Conservation (phyloP, 2,888 invertebrate genomes). For the Rotaria magnacalcarata region DNA sequence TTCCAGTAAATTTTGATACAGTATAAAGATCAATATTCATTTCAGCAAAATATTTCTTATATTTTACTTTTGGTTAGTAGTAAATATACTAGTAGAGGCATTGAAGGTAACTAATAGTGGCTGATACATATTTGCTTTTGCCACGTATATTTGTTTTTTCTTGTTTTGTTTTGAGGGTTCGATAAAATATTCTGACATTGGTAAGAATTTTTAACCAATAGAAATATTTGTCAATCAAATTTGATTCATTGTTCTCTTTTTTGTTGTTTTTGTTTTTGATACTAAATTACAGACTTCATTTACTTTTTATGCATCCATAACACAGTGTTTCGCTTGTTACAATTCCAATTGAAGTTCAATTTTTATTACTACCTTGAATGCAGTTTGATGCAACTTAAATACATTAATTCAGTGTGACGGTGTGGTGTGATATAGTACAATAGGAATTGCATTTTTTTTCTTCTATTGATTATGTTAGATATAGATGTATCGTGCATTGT, state of each 20-base stretch:
- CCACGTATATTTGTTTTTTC: too few relatives aligned
- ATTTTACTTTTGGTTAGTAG: too few relatives aligned
- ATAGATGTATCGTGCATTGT: not conserved
- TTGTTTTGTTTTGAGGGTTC: not conserved
- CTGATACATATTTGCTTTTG: too few relatives aligned
- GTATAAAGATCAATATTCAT: too few relatives aligned
- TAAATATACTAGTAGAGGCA: too few relatives aligned
- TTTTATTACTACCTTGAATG: too few relatives aligned
- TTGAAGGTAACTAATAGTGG: too few relatives aligned
- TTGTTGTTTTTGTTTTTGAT: not conserved
- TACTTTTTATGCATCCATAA: not conserved
- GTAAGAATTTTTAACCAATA: not conserved
- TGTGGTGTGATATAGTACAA: not conserved
- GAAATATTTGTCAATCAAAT: not conserved
- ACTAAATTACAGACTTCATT: not conserved
- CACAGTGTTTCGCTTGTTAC: not conserved
- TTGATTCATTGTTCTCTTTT: not conserved
- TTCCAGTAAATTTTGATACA: too few relatives aligned
- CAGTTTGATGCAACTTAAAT: too few relatives aligned
- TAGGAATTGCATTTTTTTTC: not conserved
- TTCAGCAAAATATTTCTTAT: too few relatives aligned
- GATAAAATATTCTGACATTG: not conserved
- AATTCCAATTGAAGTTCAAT: too few relatives aligned
- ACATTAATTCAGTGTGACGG: not conserved
- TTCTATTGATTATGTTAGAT: constrained; percentile 4